These are phyloP conservation scores for Fragum sueziense DNA, from an alignment of 2,888 invertebrate genomes.

Conservation along the genomic window DNA sequence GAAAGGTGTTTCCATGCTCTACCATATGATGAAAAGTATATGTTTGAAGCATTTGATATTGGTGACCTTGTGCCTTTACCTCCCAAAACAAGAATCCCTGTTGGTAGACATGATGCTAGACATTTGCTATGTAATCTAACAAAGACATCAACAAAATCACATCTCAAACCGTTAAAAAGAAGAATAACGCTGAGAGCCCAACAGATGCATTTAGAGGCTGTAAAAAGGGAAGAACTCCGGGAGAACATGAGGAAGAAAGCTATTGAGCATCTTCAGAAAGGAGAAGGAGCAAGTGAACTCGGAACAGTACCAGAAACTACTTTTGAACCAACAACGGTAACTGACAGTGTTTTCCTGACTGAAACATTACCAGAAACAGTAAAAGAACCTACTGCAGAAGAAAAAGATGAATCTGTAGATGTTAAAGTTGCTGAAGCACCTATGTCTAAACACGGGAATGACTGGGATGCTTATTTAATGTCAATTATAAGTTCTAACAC, in stretches of 20 bases:
- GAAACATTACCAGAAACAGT: constrained; percentile 51
- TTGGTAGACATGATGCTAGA: constrained; percentile 72
- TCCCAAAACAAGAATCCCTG: constrained; percentile 59
- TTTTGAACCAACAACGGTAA: constrained; percentile 15
- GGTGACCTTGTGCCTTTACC: constrained; percentile 68
- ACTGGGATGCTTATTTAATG: constrained; percentile 81
- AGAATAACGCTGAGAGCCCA: constrained; percentile 70
- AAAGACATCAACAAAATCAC: constrained; percentile 65
- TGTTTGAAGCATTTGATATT: constrained; percentile 74
- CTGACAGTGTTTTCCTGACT: constrained; percentile 61
- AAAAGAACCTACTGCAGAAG: constrained; percentile 22
- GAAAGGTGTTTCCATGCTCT: constrained; percentile 78
- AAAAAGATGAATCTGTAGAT: constrained; percentile 22
- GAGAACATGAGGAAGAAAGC: constrained; percentile 38
- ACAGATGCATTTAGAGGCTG: constrained; percentile 72
- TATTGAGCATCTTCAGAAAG: constrained; percentile 27
- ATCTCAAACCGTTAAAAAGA: constrained; percentile 73
- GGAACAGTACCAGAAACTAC: not conserved
- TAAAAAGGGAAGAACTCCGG: constrained; percentile 57
- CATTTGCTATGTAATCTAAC: constrained; percentile 77
- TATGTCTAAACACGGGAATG: constrained; percentile 53
- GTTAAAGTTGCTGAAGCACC: constrained; percentile 24
- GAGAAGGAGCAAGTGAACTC: constrained; percentile 8
- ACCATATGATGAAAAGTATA: constrained; percentile 79
- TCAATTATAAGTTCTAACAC: constrained; percentile 78